Percentiles rank a stretch among this genome's conserved stretches.
phyloP scores from a whole-genome alignment of 2,113 vertebrate genomes.

The Oryzias javanicus region DNA sequence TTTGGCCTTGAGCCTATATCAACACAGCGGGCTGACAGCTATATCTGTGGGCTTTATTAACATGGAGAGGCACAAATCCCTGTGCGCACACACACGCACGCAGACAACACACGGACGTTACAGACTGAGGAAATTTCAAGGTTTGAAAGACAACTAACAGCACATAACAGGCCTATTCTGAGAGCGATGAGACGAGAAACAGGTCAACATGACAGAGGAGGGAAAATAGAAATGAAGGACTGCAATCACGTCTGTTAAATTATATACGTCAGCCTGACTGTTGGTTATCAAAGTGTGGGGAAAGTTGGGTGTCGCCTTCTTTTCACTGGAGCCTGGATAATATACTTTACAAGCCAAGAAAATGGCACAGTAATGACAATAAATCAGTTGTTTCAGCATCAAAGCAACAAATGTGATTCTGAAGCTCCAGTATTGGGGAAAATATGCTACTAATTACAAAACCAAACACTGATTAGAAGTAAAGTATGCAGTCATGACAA shows the following conservation, averaged over 20 bases:
- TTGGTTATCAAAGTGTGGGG: too few species aligned
- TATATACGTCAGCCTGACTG: background rate
- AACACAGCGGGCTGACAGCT: conserved; percentile 72
- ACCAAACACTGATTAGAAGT: too few species aligned
- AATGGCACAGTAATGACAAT: too few species aligned
- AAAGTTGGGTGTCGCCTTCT: background rate
- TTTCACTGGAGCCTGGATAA: background rate
- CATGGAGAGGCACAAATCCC: conserved; percentile 57
- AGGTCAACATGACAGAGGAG: background rate
- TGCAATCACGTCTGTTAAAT: background rate
- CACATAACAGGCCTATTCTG: background rate
- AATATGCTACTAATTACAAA: too few species aligned
- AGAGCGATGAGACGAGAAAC: background rate
- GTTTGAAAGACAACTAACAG: conserved; percentile 45
- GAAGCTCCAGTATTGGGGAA: too few species aligned
- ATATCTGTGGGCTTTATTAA: conserved; percentile 74
- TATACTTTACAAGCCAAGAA: too few species aligned
- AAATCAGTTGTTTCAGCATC: too few species aligned
- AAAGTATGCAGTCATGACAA: too few species aligned
- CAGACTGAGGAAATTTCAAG: conserved; percentile 33
- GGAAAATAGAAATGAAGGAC: background rate
- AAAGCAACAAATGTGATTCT: too few species aligned
- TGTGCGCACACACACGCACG: conserved; percentile 10
- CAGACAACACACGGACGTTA: conserved; percentile 12
- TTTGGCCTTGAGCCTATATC: conserved; percentile 69